These are phyloP conservation scores for Tetrax tetrax DNA, from an alignment of 2,113 vertebrate genomes.

Conservation along the genomic window DNA sequence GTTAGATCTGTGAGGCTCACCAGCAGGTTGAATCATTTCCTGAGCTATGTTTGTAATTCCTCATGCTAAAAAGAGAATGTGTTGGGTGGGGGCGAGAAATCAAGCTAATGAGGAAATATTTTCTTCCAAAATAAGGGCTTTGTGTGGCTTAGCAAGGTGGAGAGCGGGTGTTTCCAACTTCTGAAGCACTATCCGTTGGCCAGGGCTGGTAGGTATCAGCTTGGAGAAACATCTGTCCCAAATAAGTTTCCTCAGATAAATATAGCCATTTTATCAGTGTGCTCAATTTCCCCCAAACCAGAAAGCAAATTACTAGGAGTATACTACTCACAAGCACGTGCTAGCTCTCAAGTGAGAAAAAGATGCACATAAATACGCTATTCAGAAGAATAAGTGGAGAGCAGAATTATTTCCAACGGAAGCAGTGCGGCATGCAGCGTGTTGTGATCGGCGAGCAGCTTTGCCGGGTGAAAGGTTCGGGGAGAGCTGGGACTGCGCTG, in stretches of 20 bases:
- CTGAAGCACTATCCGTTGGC: background rate
- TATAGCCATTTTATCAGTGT: background rate
- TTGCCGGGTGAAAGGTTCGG: background rate
- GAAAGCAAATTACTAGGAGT: background rate
- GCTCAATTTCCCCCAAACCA: background rate
- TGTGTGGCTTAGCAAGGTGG: background rate
- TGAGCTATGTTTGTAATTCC: background rate
- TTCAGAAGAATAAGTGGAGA: background rate
- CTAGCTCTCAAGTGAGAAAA: background rate
- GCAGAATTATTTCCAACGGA: background rate
- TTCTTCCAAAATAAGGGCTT: background rate
- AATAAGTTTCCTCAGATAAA: background rate
- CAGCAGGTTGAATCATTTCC: background rate
- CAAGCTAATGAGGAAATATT: background rate
- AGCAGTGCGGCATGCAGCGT: background rate
- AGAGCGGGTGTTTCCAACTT: background rate
- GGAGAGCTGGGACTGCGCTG: background rate
- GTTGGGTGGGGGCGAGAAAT: background rate
- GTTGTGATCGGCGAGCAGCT: accelerated
- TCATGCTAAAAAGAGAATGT: background rate
- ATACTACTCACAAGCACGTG: background rate
- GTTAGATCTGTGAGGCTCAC: background rate
- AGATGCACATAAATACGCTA: background rate
- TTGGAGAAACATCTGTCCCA: background rate
- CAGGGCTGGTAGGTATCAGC: background rate